Evolutionary conservation across 2,888 invertebrate species (phyloP).

Genomic region (Lathronympha strigana): DNA sequence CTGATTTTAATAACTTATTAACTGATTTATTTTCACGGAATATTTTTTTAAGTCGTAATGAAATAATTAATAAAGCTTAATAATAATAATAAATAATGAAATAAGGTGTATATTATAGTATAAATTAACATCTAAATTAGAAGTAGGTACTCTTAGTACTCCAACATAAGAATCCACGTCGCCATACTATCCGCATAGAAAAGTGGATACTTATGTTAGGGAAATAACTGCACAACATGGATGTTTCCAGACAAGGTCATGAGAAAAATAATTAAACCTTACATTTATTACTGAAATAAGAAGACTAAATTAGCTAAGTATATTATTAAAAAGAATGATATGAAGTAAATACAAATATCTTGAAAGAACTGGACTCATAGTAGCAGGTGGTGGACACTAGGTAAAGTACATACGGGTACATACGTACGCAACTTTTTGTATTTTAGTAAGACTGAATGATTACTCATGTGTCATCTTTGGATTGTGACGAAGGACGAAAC

Average conservation of each 20-base stretch:
- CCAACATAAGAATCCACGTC: no score
- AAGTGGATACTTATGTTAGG: no score
- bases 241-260: slow-evolving; percentile 7
- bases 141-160: no score
- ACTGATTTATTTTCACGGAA: neutral
- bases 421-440: neutral
- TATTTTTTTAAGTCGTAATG: no score
- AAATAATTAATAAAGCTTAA: no score
- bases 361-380: neutral
- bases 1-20: slow-evolving; percentile 16
- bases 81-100: no score
- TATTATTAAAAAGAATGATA: neutral
- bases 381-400: neutral
- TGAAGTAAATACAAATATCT: slow-evolving; percentile 3
- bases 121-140: neutral
- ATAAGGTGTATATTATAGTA: neutral
- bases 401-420: neutral
- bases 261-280: neutral
- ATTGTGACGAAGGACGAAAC: neutral
- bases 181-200: no score
- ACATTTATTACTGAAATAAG: slow-evolving; percentile 3
- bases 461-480: neutral
- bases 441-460: slow-evolving; percentile 18
- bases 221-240: no score
- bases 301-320: neutral